Percentiles rank a stretch among this genome's conserved stretches.
These are phyloP conservation scores for Aphaenogaster rudis DNA, from an alignment of 1,140 invertebrate species.

Conservation along the genomic window DNA sequence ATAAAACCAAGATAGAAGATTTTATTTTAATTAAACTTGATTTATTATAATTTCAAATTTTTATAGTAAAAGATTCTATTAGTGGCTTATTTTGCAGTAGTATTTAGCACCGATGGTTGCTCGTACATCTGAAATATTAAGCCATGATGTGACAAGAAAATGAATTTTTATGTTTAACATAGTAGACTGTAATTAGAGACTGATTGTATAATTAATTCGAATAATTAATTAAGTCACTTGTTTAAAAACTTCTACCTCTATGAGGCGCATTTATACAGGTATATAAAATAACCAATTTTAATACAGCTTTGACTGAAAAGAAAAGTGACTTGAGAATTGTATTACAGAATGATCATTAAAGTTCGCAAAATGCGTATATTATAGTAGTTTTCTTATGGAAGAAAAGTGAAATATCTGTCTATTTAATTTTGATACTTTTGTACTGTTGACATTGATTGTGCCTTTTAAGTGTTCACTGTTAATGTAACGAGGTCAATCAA, in stretches of 20 bases:
- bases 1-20: background rate
- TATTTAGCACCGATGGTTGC: slow-evolving; percentile 2
- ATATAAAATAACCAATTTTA: slow-evolving; percentile 53
- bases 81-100: slow-evolving; percentile 12
- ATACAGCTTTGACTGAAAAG: slow-evolving; percentile 32
- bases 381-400: slow-evolving; percentile 75
- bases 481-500: slow-evolving; percentile 60
- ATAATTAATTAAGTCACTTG: slow-evolving; percentile 50
- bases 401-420: slow-evolving; percentile 53
- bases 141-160: slow-evolving; percentile 3
- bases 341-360: slow-evolving; percentile 73
- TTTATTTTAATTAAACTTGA: background rate
- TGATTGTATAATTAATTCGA: slow-evolving; percentile 58
- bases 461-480: slow-evolving; percentile 80
- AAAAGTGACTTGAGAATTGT: slow-evolving; percentile 52
- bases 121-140: slow-evolving; percentile 35
- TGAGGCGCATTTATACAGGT: slow-evolving; percentile 67
- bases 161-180: slow-evolving; percentile 43
- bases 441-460: slow-evolving; percentile 83
- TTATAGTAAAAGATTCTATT: background rate
- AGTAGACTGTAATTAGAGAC: slow-evolving; percentile 68
- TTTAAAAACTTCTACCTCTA: slow-evolving; percentile 73
- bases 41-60: slow-evolving; percentile 18
- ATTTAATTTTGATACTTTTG: slow-evolving; percentile 83
- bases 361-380: slow-evolving; percentile 64